Evolutionary conservation across 2,113 vertebrate species (phyloP).

Genomic region (Heptranchias perlo): DNA sequence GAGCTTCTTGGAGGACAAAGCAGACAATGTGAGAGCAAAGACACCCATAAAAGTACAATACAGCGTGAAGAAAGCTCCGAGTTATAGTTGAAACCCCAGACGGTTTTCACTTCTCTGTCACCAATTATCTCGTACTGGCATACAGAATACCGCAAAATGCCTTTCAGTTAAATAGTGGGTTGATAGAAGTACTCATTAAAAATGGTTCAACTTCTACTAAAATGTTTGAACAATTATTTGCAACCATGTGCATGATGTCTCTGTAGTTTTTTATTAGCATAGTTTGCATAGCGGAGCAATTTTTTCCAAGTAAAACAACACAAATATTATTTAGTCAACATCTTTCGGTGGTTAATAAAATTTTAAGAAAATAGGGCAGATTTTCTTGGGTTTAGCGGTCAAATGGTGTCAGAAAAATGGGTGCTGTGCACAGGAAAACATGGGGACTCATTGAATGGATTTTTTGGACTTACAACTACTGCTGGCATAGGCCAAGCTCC

Average conservation of each 20-base stretch:
- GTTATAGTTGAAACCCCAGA: not conserved
- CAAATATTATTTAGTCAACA: not conserved
- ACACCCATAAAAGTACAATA: not conserved
- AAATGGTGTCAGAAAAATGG: not conserved
- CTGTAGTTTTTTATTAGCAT: not conserved
- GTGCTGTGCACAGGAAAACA: not conserved
- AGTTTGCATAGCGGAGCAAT: not conserved
- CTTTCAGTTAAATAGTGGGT: not conserved
- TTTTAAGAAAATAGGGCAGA: not conserved
- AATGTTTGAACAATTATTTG: not conserved
- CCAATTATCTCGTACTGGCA: not conserved
- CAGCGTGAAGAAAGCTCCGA: not conserved
- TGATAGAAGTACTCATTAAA: not conserved
- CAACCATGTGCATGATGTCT: not conserved
- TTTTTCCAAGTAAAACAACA: not conserved
- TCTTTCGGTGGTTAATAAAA: not conserved
- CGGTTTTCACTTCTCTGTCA: not conserved
- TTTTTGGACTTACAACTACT: not conserved
- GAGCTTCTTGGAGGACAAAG: slow-evolving; percentile 28
- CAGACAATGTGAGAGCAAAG: not conserved
- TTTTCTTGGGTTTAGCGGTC: not conserved
- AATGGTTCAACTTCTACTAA: not conserved
- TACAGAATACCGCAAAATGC: not conserved
- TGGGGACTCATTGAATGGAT: not conserved
- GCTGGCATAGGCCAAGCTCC: not conserved